Conservation (phyloP, 2,797 vertebrate genomes). For the Crocidura indochinensis region DNA sequence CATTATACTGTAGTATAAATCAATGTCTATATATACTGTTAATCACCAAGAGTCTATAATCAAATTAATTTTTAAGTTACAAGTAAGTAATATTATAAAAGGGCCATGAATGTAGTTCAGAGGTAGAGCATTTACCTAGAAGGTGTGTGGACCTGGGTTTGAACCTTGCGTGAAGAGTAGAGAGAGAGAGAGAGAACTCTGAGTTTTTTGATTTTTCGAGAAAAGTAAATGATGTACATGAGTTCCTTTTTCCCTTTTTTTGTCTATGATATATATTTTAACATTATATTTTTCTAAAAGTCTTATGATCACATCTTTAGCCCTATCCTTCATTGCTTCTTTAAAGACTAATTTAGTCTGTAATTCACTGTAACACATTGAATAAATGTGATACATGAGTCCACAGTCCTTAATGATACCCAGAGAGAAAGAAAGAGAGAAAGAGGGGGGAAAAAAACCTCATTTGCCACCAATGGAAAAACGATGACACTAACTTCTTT, state of each 20-base stretch:
- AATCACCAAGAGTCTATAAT: neutral
- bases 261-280: no score
- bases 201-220: no score
- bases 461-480: conserved; percentile 72
- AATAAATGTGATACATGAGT: conserved; percentile 73
- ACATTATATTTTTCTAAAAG: conserved; percentile 47
- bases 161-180: no score
- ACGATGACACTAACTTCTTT: conserved; percentile 67
- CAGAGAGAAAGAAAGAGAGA: conserved; percentile 36
- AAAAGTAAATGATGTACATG: neutral
- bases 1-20: neutral
- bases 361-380: conserved; percentile 71
- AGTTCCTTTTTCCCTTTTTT: neutral
- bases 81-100: neutral
- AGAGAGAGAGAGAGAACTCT: no score
- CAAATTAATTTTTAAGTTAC: neutral
- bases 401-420: conserved; percentile 65
- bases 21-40: neutral
- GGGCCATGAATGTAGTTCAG: no score
- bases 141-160: no score
- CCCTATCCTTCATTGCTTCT: conserved; percentile 43
- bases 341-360: conserved; percentile 74
- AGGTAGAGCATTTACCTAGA: no score
- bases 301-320: conserved; percentile 67
- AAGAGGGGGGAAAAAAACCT: conserved; percentile 6